Base-by-base conservation (phyloP, 2,888 invertebrate genomes). In the Antheraea yamamai region DNA sequence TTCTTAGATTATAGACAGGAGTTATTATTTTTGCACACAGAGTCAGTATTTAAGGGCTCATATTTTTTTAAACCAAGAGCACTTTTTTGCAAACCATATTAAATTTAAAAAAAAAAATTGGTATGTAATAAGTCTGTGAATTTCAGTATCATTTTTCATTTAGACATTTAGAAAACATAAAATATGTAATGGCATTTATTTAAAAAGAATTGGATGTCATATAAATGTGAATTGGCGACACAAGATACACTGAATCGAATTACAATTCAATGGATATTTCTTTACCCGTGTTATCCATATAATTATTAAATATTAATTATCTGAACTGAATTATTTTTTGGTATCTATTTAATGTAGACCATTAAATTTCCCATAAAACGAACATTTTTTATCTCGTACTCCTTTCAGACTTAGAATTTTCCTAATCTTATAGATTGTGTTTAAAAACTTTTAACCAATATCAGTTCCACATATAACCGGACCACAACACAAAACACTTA, bases 401-500 rank as follows among this genome's bases (percentile, higher is more conserved):
- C 16, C 18, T 18, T 18, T 55, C 16, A 55, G 18, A 6, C 52
- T 51, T 16, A 18, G 18, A 55, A 2, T 18, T 55, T 18, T 55
- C 18, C 18, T 52, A 16, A 18, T 18, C 52, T 18, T 55, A 55
- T 18, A 18, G 18, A 55, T 52, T 0, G 14, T 52, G 16, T 52
- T 1, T 16, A 52, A 55, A 7, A 55, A 18, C 20, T 55, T n/a
- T 4, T 20, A 20, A 1, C 18, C 18, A 18, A 55, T 18, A 55
- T 55, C n/a, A 55, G 16, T 30, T 16, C 16, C 30, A 66, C 64
- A 30, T 66, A 30, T 30, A 30, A 66, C 30, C 18, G 12, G 16
- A 30, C 16, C 26, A 66, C 64, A 66, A 66, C 64, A 66, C 64
- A 66, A 16, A 66, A 26, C 64, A 66, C 64, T 66, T 66, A 66